Base-by-base conservation (phyloP, 2,797 vertebrate genomes). In the Merluccius polli region DNA sequence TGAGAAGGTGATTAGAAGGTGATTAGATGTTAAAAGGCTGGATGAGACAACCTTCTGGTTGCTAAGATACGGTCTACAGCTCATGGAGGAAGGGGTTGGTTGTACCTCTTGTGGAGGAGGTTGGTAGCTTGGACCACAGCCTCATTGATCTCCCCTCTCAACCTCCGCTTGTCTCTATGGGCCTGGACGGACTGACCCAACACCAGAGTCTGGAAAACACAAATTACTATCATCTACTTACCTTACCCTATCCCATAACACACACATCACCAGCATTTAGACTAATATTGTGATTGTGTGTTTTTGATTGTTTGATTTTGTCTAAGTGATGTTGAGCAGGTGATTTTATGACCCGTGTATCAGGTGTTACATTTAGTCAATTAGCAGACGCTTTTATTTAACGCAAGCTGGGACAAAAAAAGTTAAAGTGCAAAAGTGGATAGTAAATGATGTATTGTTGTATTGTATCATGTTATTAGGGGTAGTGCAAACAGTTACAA, bases 101-200 rank as follows among this genome's bases (percentile, higher is more conserved):
- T 76, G 30, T 87, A 94, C 93, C 93, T 93, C 78, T 85, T 90
- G 1, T 83, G 75, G 71, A 92, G 3, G 35, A 80, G 27, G 6
- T 73, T 7, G 1, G 65, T 21, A 44, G 92, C 91, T 73, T 89
- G 83, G 10, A 84, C 79, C 52, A 84, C 21, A 1, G 81, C 84
- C 35, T 85, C 81, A 7, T 81, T 79, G 65, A 94, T 85, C 84
- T 94, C 92, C 21, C 4, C 63, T 68, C 81, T 73, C 32, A 94
- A 81, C 3, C 88, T 87, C 15, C 67, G 68, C 78, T 12, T 78
- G 32, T 93, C 93, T n/a, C n/a, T 87, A 32, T 73, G 80, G 48
- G 81, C 41, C 59, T 89, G 88, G 31, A 76, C 70, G 27, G 78
- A 30, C 33, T 90, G 75, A 32, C 87, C 85, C 16, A 71, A 44